Evolutionary conservation across 2,797 vertebrate species (phyloP), one percentile per base, ranked within the genome.

Genomic region (Petrocephalus sullivani): DNA sequence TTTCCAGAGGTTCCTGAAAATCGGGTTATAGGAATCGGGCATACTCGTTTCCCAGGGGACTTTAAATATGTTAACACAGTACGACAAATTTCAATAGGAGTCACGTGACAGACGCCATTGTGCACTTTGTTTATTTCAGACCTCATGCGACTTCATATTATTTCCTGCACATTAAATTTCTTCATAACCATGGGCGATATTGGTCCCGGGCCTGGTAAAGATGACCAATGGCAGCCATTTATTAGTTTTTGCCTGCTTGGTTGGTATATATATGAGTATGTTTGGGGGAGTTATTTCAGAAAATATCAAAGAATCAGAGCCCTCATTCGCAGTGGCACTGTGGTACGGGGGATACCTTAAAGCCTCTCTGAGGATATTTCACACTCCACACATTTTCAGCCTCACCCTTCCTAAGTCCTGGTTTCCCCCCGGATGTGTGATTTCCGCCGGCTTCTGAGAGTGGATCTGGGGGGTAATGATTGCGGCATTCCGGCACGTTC

Each of bases 361-460:
- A 12, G 64, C 3, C 41, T 4, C 41, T 46, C 41, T 46, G 41
- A 46, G 41, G 41, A 46, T 46, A 46, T 46, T 46, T 46, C 41
- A 46, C 41, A 46, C 41, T 4, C 41, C 41, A 46, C 41, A 46
- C 41, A 46, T 46, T 46, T 46, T 46, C 41, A 46, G 41, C 41
- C 0, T 56, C 54, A 28, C 12, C 12, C 54, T 56, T 56, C 54
- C 54, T 56, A 14, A 9, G 54, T 92, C 89, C 49, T 87, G 87
- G 92, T 94, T 46, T 46, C 41, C 3, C 41, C 4, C 41, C 41
- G 41, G 41, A 46, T 46, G 41, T 4, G 41, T 46, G 54, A 14
- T 8, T 56, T 2, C 54, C 8, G 4, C 54, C 12, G 1, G 54
- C 54, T 56, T 56, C 54, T 56, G 54, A 56, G 54, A 56, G 54